Conservation (phyloP, 37 sponge, comb jelly and placozoan genomes). For the Aphrocallistes beatrix region DNA sequence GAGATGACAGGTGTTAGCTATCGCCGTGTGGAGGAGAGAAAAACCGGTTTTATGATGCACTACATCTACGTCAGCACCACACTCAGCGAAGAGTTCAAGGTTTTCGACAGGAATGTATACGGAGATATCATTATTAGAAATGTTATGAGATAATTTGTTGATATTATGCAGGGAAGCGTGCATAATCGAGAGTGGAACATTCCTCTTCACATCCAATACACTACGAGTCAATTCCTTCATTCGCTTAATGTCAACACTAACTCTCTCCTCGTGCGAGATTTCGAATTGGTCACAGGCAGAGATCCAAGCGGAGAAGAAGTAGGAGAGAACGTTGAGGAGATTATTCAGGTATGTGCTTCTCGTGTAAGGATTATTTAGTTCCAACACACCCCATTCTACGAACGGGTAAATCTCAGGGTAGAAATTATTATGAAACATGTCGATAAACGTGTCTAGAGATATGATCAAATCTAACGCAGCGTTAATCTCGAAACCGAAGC, state of each 20-base stretch:
- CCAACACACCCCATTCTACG: constrained; percentile 61
- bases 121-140: not conserved
- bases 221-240: not conserved
- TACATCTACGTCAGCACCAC: not conserved
- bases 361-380: constrained; percentile 26
- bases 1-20: not conserved
- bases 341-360: not conserved
- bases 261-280: not conserved
- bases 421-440: constrained; percentile 39
- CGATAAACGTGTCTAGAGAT: constrained; percentile 43
- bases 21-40: not conserved
- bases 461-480: constrained; percentile 61
- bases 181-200: not conserved
- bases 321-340: not conserved
- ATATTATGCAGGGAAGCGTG: not conserved
- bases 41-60: not conserved
- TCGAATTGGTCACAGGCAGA: not conserved
- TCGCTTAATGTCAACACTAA: not conserved
- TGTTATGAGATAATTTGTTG: not conserved
- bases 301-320: not conserved
- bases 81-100: not conserved
- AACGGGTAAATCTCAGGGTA: constrained; percentile 39
- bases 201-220: not conserved
- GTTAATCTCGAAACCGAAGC: constrained; percentile 76
- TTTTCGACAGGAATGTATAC: not conserved